Evolutionary conservation across 2,888 invertebrate species (phyloP).

Genomic region (Xanthia icteritia): DNA sequence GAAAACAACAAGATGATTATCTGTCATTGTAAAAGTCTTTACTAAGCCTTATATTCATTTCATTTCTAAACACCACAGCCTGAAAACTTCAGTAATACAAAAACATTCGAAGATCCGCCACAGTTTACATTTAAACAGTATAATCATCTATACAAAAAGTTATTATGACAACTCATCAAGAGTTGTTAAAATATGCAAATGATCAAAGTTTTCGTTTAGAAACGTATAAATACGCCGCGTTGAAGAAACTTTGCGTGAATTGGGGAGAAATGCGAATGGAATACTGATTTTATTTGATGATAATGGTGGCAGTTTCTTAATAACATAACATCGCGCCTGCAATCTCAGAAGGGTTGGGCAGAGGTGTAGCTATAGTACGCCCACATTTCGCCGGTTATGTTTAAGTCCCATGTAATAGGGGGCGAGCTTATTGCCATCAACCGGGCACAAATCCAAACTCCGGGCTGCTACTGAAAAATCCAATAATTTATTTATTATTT

Average conservation of each 20-base stretch:
- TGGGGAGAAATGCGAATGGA: neutral
- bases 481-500: too few relatives aligned
- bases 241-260: slow-evolving; percentile 7
- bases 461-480: neutral
- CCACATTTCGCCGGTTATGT: neutral
- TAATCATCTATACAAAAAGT: slow-evolving; percentile 7
- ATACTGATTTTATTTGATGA: slow-evolving; percentile 5
- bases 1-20: neutral
- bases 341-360: neutral
- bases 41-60: neutral
- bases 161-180: slow-evolving; percentile 42
- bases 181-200: slow-evolving; percentile 49
- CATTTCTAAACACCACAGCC: neutral
- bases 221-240: slow-evolving; percentile 16
- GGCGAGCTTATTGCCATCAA: neutral
- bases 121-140: slow-evolving; percentile 8
- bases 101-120: neutral
- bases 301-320: neutral
- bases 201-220: slow-evolving; percentile 12
- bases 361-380: neutral
- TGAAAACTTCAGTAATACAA: slow-evolving; percentile 12
- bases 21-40: neutral
- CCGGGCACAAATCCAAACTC: neutral
- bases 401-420: neutral
- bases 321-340: neutral